phyloP scores from a whole-genome alignment of 2,797 vertebrate genomes.

The Gallinago solitaria region DNA sequence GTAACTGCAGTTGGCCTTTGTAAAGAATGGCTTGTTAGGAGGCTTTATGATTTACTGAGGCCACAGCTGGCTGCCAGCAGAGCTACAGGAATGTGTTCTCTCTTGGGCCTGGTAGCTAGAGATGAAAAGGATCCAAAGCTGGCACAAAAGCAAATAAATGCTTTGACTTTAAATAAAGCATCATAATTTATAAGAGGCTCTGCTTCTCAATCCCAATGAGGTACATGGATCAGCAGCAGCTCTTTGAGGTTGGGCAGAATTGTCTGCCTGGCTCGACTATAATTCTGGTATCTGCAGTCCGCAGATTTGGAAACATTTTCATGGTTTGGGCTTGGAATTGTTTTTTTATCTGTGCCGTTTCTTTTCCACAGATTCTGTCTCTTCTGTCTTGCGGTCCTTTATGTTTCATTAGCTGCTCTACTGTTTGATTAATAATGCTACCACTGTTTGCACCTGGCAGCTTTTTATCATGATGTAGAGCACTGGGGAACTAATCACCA shows the following conservation, averaged over 20 bases:
- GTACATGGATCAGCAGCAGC: slow-evolving; percentile 65
- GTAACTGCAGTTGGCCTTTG: slow-evolving; percentile 74
- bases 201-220: slow-evolving; percentile 62
- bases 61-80: slow-evolving; percentile 81
- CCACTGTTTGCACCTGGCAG: slow-evolving; percentile 15
- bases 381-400: neutral
- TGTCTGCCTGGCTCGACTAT: slow-evolving; percentile 53
- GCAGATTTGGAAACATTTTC: slow-evolving; percentile 54
- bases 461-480: slow-evolving; percentile 22
- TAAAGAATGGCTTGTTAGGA: slow-evolving; percentile 77
- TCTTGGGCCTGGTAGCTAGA: slow-evolving; percentile 77
- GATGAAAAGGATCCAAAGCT: slow-evolving; percentile 81
- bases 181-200: slow-evolving; percentile 77
- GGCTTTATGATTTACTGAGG: slow-evolving; percentile 79
- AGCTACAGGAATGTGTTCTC: slow-evolving; percentile 77
- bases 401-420: slow-evolving; percentile 49
- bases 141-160: slow-evolving; percentile 82
- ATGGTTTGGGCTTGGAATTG: slow-evolving; percentile 13
- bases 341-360: neutral
- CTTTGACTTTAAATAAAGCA: slow-evolving; percentile 82
- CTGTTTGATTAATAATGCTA: slow-evolving; percentile 27
- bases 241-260: slow-evolving; percentile 70
- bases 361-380: neutral
- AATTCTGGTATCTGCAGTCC: slow-evolving; percentile 58
- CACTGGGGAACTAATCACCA: neutral